Evolutionary conservation across 2,888 invertebrate genomes (phyloP).

Genomic region (Thereva unica): DNA sequence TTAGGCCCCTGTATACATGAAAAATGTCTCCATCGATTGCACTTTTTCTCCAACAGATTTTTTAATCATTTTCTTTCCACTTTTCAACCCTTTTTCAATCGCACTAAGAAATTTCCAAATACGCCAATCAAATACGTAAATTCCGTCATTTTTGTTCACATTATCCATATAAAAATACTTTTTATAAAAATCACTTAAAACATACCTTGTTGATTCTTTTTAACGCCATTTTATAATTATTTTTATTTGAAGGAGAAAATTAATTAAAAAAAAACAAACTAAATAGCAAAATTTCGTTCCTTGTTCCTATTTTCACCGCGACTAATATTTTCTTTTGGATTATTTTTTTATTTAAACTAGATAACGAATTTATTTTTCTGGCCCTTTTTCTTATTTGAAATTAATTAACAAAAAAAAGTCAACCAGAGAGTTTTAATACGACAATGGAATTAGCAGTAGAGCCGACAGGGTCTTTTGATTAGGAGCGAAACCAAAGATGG

Average conservation of each 20-base stretch:
- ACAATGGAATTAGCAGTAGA: slow-evolving; percentile 74
- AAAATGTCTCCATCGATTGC: slow-evolving; percentile 23
- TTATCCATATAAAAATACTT: neutral
- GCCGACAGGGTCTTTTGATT: slow-evolving; percentile 79
- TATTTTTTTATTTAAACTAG: slow-evolving; percentile 65
- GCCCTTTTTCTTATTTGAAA: slow-evolving; percentile 58
- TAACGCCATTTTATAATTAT: slow-evolving; percentile 78
- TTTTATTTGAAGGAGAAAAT: slow-evolving; percentile 51
- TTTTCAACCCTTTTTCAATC: neutral
- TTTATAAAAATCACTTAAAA: slow-evolving; percentile 46
- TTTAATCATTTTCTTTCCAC: slow-evolving; percentile 12
- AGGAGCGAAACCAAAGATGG: slow-evolving; percentile 79
- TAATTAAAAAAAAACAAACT: slow-evolving; percentile 33
- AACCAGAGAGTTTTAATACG: slow-evolving; percentile 61
- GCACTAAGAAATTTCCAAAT: neutral
- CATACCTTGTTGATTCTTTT: slow-evolving; percentile 96
- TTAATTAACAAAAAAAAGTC: slow-evolving; percentile 33
- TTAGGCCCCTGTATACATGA: neutral
- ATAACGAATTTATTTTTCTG: slow-evolving; percentile 61
- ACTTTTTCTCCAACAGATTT: slow-evolving; percentile 20
- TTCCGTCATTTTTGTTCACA: slow-evolving; percentile 6
- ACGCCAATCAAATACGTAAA: no score
- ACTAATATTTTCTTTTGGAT: slow-evolving; percentile 5
- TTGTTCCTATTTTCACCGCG: slow-evolving; percentile 8
- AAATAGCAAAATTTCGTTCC: slow-evolving; percentile 28